phyloP scores from a whole-genome alignment of 1,140 invertebrate species.

The Drosophila mayri region DNA sequence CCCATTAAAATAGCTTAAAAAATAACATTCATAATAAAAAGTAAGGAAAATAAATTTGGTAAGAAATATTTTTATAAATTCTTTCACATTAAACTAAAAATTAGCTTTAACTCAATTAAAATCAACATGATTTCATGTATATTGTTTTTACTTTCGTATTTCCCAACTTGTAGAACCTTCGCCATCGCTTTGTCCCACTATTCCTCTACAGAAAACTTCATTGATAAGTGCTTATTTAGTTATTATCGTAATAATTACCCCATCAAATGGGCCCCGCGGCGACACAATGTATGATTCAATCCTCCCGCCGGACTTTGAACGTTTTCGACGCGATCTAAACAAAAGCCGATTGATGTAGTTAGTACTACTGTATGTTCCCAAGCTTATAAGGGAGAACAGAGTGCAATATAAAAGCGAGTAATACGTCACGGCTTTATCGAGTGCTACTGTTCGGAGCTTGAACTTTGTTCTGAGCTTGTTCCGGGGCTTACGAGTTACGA shows the following conservation, averaged over 20 bases:
- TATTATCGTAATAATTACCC: conserved; percentile 66
- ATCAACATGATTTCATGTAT: neutral
- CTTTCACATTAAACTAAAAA: too few species aligned
- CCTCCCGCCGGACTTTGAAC: conserved; percentile 56
- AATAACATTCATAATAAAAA: neutral
- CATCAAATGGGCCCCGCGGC: conserved; percentile 30
- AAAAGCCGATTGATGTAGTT: conserved; percentile 50
- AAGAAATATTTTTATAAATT: neutral
- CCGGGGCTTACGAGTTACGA: conserved; percentile 10
- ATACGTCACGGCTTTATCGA: conserved; percentile 51
- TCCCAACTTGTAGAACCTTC: neutral
- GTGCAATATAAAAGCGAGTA: conserved; percentile 26
- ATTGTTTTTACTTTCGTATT: conserved; percentile 1
- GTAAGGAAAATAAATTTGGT: neutral
- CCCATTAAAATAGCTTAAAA: too few species aligned
- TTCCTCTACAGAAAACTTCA: conserved; percentile 7
- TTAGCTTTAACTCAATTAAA: neutral
- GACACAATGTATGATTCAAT: conserved; percentile 56
- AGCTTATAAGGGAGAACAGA: conserved; percentile 41
- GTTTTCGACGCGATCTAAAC: conserved; percentile 45
- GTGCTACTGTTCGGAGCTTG: conserved; percentile 25
- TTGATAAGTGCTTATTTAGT: conserved; percentile 54
- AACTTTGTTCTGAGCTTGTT: conserved; percentile 31
- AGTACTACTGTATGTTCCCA: conserved; percentile 10
- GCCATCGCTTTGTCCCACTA: conserved; percentile 1